phyloP scores from a whole-genome alignment of 2,797 vertebrate genomes.

The Knipowitschia caucasica region DNA sequence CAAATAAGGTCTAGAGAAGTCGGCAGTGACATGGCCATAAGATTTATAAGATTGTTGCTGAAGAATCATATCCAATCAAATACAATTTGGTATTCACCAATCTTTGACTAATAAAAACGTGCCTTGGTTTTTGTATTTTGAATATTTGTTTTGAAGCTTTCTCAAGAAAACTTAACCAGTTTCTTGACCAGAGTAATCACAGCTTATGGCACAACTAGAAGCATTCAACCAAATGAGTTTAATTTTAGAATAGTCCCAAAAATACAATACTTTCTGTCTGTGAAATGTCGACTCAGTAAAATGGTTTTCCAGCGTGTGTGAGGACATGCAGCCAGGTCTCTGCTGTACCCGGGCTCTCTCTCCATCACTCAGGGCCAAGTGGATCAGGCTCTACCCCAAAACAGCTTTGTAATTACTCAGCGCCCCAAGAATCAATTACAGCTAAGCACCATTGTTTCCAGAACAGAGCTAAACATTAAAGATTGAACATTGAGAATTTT shows the following conservation, averaged over 20 bases:
- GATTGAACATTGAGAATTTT: conserved; percentile 74
- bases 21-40: too few relatives aligned
- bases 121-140: too few relatives aligned
- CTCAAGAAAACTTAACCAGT: too few relatives aligned
- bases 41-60: too few relatives aligned
- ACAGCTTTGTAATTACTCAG: conserved; percentile 67
- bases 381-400: conserved; percentile 50
- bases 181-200: too few relatives aligned
- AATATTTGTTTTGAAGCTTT: too few relatives aligned
- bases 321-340: conserved; percentile 33
- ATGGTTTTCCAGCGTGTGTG: not conserved
- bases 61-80: too few relatives aligned
- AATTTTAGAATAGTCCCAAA: conserved; percentile 23
- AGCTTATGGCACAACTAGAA: too few relatives aligned
- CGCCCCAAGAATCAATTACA: conserved; percentile 73
- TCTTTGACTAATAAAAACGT: too few relatives aligned
- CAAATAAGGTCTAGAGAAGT: too few relatives aligned
- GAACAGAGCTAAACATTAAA: conserved; percentile 72
- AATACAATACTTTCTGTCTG: not conserved
- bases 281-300: not conserved
- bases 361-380: conserved; percentile 59
- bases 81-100: too few relatives aligned
- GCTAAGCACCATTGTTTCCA: conserved; percentile 73
- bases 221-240: not conserved
- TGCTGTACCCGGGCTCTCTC: conserved; percentile 22